phyloP scores from a whole-genome alignment of 1,140 invertebrate species.

The Varroa destructor region DNA sequence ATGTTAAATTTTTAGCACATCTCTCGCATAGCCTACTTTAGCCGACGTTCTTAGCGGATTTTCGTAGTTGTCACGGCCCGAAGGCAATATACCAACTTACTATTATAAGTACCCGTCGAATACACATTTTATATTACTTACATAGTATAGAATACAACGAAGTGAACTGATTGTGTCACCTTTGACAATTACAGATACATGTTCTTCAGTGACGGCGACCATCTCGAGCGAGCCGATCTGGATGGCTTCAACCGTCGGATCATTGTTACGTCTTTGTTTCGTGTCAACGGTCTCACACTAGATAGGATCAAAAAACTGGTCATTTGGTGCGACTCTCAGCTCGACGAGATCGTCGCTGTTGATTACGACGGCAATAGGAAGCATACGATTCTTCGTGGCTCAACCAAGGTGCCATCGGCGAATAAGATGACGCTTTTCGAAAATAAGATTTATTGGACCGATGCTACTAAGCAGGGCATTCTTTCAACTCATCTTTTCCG shows the following conservation, averaged over 20 bases:
- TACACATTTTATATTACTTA: slow-evolving; percentile 4
- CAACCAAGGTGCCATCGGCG: slow-evolving; percentile 66
- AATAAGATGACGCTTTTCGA: slow-evolving; percentile 73
- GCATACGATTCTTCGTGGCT: slow-evolving; percentile 45
- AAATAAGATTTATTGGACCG: slow-evolving; percentile 84
- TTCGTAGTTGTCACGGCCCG: background rate
- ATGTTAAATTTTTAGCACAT: slow-evolving; percentile 37
- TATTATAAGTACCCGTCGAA: background rate
- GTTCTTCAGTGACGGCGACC: slow-evolving; percentile 85
- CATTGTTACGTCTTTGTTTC: slow-evolving; percentile 80
- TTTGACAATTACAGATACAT: slow-evolving; percentile 47
- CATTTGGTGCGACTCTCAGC: slow-evolving; percentile 86
- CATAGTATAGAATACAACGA: background rate
- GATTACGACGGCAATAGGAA: slow-evolving; percentile 73
- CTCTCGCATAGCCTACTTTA: slow-evolving; percentile 12
- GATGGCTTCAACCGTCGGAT: slow-evolving; percentile 65
- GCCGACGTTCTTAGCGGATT: background rate
- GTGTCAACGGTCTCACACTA: slow-evolving; percentile 67
- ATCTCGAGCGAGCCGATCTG: slow-evolving; percentile 75
- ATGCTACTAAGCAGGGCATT: slow-evolving; percentile 83
- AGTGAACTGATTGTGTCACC: slow-evolving; percentile 29
- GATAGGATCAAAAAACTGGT: slow-evolving; percentile 74
- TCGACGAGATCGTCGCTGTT: slow-evolving; percentile 94
- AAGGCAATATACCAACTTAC: background rate
- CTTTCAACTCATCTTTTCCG: slow-evolving; percentile 79